Evolutionary conservation across 2,113 vertebrate genomes (phyloP).

Genomic region (Gnathonemus longibarbis): DNA sequence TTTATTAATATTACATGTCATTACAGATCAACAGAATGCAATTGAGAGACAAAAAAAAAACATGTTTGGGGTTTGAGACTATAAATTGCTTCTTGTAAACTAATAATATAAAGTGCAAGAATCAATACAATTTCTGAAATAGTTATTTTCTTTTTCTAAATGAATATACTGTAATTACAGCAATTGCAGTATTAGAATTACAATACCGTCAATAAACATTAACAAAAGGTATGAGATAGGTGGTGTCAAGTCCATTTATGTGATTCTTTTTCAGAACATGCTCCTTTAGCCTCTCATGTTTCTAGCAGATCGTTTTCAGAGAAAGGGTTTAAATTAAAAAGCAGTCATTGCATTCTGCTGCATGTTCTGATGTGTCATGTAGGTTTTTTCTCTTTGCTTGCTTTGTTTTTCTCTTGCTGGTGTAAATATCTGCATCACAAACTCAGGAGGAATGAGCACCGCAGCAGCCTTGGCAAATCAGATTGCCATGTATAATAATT

Average conservation of each 20-base stretch:
- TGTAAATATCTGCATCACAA: not conserved
- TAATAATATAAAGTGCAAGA: not conserved
- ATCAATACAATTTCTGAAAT: not conserved
- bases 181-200: not conserved
- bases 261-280: not conserved
- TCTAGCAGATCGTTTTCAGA: not conserved
- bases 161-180: not conserved
- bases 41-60: not conserved
- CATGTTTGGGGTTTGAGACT: not conserved
- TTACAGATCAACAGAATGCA: not conserved
- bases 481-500: not conserved
- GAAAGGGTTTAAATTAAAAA: not conserved
- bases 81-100: not conserved
- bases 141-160: not conserved
- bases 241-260: not conserved
- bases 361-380: not conserved
- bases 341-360: not conserved
- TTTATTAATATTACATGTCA: not conserved
- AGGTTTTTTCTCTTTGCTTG: not conserved
- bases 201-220: not conserved
- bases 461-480: not conserved
- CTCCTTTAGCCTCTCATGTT: not conserved
- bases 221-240: not conserved
- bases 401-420: not conserved
- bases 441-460: not conserved